Conservation (phyloP, 1,140 invertebrate species). For the Heliconius melpomene region DNA sequence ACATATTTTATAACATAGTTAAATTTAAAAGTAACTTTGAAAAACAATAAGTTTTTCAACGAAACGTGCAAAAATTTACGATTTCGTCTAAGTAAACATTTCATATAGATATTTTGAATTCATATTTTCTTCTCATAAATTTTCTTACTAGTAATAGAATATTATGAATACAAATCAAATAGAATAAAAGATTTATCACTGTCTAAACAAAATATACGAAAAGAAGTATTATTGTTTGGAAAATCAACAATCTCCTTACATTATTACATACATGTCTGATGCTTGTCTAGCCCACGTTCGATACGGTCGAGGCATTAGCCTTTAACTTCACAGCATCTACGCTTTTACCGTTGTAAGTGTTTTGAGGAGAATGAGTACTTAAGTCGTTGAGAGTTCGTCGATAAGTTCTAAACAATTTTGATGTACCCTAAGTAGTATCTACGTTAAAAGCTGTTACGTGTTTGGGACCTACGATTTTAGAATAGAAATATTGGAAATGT, state of each 20-base stretch:
- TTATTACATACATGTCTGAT: constrained; percentile 4
- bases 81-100: no score
- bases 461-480: neutral
- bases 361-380: constrained; percentile 29
- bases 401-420: constrained; percentile 29
- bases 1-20: no score
- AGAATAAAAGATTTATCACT: no score
- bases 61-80: no score
- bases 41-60: no score
- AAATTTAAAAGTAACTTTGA: no score
- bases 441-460: constrained; percentile 22
- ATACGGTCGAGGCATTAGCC: constrained; percentile 22
- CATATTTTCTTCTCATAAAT: no score
- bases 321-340: constrained; percentile 18
- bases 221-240: neutral
- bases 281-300: constrained; percentile 1
- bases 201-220: neutral
- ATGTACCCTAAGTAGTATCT: constrained; percentile 15
- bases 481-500: neutral
- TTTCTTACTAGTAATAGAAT: no score
- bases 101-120: no score
- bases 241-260: neutral
- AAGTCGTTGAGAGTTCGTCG: constrained; percentile 28
- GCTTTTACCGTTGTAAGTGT: constrained; percentile 35
- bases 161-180: no score